phyloP scores from a whole-genome alignment of 2,113 vertebrate genomes.

The Polypterus bichir region DNA sequence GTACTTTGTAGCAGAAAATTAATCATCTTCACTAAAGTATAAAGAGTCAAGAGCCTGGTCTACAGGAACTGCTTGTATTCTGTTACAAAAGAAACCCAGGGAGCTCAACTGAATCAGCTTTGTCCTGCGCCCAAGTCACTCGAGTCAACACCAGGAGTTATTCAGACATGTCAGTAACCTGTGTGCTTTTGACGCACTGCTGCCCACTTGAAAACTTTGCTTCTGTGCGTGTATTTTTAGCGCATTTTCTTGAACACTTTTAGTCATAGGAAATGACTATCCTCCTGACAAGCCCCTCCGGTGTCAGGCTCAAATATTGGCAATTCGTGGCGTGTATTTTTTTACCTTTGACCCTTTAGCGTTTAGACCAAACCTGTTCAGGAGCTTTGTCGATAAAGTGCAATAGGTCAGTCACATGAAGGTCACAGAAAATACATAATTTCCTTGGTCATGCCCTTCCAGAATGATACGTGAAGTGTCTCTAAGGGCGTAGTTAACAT shows the following conservation, averaged over 20 bases:
- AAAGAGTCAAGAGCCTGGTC: too few species aligned
- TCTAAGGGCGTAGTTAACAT: slow-evolving; percentile 63
- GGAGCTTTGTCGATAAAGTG: slow-evolving; percentile 46
- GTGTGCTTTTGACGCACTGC: too few species aligned
- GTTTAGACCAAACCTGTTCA: slow-evolving; percentile 41
- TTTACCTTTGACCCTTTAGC: slow-evolving; percentile 55
- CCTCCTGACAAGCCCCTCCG: slow-evolving; percentile 12
- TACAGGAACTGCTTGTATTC: too few species aligned
- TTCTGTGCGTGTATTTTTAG: too few species aligned
- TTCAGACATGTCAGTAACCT: too few species aligned
- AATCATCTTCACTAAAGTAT: neutral
- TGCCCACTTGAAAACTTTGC: too few species aligned
- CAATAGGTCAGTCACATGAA: slow-evolving; percentile 41
- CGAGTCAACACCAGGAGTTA: too few species aligned
- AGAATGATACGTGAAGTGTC: slow-evolving; percentile 55
- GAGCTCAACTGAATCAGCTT: too few species aligned
- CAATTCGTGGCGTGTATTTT: slow-evolving; percentile 55
- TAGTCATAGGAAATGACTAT: neutral
- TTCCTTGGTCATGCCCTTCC: slow-evolving; percentile 41
- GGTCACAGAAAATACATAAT: slow-evolving; percentile 57
- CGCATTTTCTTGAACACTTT: neutral
- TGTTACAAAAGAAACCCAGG: too few species aligned
- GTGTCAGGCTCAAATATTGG: slow-evolving; percentile 36
- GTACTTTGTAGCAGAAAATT: neutral
- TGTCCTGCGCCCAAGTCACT: too few species aligned